Conservation (phyloP, 1,140 invertebrate species). For the Drosophila pseudoobscura region DNA sequence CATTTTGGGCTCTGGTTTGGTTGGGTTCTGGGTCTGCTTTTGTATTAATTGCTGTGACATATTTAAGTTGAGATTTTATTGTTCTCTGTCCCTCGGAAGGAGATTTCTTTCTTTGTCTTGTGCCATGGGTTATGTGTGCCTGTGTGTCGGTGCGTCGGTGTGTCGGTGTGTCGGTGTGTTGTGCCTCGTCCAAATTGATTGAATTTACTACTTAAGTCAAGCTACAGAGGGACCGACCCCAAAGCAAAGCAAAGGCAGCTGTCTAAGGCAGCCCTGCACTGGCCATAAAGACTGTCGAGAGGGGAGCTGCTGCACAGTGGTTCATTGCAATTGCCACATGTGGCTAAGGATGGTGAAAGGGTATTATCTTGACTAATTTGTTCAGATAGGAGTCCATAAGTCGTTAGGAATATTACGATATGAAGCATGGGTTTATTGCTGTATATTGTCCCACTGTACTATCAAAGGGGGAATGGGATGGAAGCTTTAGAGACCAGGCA, state of each 20-base stretch:
- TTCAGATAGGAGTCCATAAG: too few species aligned
- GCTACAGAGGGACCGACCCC: constrained; percentile 33
- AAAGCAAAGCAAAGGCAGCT: constrained; percentile 26
- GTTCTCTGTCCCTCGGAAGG: constrained; percentile 20
- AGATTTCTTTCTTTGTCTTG: constrained; percentile 34
- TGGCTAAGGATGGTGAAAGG: background rate
- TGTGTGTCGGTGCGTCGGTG: constrained; percentile 9
- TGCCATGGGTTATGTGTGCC: constrained; percentile 15
- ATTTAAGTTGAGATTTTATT: constrained; percentile 66
- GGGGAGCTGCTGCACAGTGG: constrained; percentile 6
- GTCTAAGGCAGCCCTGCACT: constrained; percentile 35
- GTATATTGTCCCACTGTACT: constrained; percentile 28
- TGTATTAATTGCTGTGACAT: constrained; percentile 65
- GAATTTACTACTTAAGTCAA: constrained; percentile 64
- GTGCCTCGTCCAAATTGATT: constrained; percentile 53
- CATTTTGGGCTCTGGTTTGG: constrained; percentile 24
- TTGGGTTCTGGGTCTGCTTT: constrained; percentile 26
- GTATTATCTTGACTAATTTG: too few species aligned
- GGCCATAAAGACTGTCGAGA: constrained; percentile 35
- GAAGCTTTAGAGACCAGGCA: constrained; percentile 40
- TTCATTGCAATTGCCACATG: background rate
- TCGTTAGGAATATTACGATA: background rate
- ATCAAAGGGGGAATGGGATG: constrained; percentile 1
- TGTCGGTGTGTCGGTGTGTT: constrained; percentile 10
- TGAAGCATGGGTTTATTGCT: background rate